phyloP scores from a whole-genome alignment of 1,140 invertebrate genomes.

The Drosophila mojavensis region DNA sequence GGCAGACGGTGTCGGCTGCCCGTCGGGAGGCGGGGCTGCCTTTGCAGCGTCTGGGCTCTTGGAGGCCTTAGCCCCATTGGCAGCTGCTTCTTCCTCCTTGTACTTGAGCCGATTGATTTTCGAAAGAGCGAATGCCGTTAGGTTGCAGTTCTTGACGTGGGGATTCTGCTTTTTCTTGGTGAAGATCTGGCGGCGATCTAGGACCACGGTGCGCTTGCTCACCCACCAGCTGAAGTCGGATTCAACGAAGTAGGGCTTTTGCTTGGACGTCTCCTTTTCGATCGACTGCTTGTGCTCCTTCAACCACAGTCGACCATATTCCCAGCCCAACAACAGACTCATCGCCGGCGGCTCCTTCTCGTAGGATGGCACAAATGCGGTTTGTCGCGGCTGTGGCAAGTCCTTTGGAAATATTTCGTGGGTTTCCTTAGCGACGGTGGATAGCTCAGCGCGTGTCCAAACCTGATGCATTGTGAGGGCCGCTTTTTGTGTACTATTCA shows the following conservation, averaged over 20 bases:
- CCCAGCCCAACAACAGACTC: constrained; percentile 35
- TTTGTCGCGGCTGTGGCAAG: neutral
- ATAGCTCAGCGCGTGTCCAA: constrained; percentile 22
- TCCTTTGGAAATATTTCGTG: constrained; percentile 38
- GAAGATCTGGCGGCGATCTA: constrained; percentile 35
- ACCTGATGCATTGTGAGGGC: constrained; percentile 8
- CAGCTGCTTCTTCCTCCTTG: no score
- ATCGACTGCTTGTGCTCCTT: constrained; percentile 27
- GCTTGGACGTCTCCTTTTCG: neutral
- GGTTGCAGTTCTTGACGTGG: constrained; percentile 31
- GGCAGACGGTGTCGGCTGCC: neutral
- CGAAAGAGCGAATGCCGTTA: constrained; percentile 12
- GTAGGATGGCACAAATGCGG: constrained; percentile 10
- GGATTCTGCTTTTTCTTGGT: constrained; percentile 25
- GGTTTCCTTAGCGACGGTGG: constrained; percentile 11
- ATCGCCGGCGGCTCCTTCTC: constrained; percentile 23
- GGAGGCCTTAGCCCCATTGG: no score
- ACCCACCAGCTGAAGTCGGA: constrained; percentile 42
- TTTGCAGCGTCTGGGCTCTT: no score
- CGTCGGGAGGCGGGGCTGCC: no score
- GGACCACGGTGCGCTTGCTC: constrained; percentile 10
- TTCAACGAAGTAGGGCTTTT: constrained; percentile 21
- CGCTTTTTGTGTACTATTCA: neutral
- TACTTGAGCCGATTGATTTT: constrained; percentile 13
- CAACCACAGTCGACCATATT: constrained; percentile 40